Conservation (phyloP, 2,888 invertebrate genomes). For the Erynnis tages region DNA sequence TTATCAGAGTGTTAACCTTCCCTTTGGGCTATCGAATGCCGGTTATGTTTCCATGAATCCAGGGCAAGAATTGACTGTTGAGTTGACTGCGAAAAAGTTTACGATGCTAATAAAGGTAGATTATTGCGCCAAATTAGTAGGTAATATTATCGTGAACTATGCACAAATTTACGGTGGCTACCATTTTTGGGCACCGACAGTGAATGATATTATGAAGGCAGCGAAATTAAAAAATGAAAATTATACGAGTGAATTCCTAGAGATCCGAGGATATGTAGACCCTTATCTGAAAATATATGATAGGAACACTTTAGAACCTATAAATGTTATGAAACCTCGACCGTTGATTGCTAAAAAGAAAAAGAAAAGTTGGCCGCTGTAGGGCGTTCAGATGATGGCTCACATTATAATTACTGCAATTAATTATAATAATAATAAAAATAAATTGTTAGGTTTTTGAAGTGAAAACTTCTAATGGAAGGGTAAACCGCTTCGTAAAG, state of each 20-base stretch:
- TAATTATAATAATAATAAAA: no score
- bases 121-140: conserved; percentile 48
- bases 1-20: conserved; percentile 34
- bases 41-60: conserved; percentile 44
- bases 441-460: no score
- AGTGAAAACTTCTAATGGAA: no score
- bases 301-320: conserved; percentile 39
- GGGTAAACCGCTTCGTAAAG: no score
- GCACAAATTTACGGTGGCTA: conserved; percentile 55
- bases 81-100: conserved; percentile 48
- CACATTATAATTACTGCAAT: no score
- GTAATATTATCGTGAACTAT: conserved; percentile 54
- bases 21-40: conserved; percentile 42
- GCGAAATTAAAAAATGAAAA: conserved; percentile 52
- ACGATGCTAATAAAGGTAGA: conserved; percentile 49
- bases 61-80: conserved; percentile 43
- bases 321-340: conserved; percentile 31
- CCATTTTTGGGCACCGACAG: conserved; percentile 59
- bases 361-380: no score
- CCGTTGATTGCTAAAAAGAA: conserved; percentile 15
- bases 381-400: no score
- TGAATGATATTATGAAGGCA: conserved; percentile 55
- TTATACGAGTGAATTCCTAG: conserved; percentile 50
- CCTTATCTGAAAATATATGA: conserved; percentile 49
- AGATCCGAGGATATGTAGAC: conserved; percentile 53